Percentiles rank a stretch among this genome's conserved stretches.
phyloP scores from a whole-genome alignment of 1,140 invertebrate genomes.

The Aphaenogaster rudis region DNA sequence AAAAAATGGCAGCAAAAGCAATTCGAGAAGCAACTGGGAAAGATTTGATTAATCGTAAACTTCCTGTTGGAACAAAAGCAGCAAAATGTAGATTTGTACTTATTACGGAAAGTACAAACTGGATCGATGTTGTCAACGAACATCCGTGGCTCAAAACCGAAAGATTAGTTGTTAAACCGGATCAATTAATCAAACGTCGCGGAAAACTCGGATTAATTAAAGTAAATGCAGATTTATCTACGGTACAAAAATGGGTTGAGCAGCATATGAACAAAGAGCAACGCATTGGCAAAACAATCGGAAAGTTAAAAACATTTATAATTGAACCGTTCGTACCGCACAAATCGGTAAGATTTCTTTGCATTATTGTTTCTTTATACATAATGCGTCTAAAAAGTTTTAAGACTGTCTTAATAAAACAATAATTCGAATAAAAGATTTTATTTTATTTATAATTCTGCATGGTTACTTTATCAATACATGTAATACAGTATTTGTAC shows the following conservation, averaged over 20 bases:
- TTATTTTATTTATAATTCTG: not conserved
- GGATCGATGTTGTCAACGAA: slow-evolving; percentile 91
- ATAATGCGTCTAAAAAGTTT: not conserved
- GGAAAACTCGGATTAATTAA: slow-evolving; percentile 99
- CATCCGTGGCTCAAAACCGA: slow-evolving; percentile 96
- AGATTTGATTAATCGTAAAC: slow-evolving; percentile 95
- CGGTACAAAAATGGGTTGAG: slow-evolving; percentile 95
- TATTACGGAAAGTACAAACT: slow-evolving; percentile 93
- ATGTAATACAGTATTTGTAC: too few relatives aligned
- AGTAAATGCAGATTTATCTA: slow-evolving; percentile 94
- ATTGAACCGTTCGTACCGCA: slow-evolving; percentile 99
- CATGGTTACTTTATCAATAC: not conserved
- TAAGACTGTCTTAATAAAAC: not conserved
- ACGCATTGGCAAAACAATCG: slow-evolving; percentile 93
- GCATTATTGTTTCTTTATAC: not conserved
- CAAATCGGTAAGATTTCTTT: slow-evolving; percentile 90
- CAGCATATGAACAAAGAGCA: slow-evolving; percentile 96
- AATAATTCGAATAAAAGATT: not conserved
- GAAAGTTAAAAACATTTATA: slow-evolving; percentile 97
- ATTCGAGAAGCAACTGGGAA: slow-evolving; percentile 99
- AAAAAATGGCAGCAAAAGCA: slow-evolving; percentile 98
- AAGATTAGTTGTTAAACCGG: slow-evolving; percentile 98
- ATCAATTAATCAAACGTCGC: slow-evolving; percentile 99
- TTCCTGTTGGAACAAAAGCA: slow-evolving; percentile 90
- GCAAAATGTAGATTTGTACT: slow-evolving; percentile 94